Evolutionary conservation across 2,797 vertebrate species (phyloP).

Genomic region (Artibeus jamaicensis): DNA sequence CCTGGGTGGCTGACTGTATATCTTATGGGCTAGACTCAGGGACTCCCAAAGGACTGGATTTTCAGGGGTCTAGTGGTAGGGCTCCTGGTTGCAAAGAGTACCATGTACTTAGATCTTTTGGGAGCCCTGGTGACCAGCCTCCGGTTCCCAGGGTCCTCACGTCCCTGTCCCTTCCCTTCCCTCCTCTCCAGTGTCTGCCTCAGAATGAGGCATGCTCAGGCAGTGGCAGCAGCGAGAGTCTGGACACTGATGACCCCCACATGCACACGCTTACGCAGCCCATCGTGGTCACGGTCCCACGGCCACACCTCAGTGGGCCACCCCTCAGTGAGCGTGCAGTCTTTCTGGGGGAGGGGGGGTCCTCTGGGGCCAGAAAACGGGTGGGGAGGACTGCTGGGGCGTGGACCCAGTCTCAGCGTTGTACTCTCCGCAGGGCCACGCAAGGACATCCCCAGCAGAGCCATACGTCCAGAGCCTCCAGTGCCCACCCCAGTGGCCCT

Average conservation of each 20-base stretch:
- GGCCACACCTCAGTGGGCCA: slow-evolving; percentile 49
- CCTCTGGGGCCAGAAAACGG: not conserved
- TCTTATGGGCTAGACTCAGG: not conserved
- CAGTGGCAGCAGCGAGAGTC: not conserved
- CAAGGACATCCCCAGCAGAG: not conserved
- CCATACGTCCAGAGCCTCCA: not conserved
- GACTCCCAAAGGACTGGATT: not conserved
- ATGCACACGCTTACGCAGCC: slow-evolving; percentile 88
- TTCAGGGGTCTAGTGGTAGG: not conserved
- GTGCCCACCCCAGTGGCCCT: slow-evolving; percentile 26
- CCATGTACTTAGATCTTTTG: not conserved
- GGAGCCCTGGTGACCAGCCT: not conserved
- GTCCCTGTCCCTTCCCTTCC: not conserved
- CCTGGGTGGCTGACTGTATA: not conserved
- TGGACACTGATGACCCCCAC: not conserved
- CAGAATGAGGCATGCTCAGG: slow-evolving; percentile 58
- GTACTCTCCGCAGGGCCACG: slow-evolving; percentile 6
- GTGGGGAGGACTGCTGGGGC: not conserved
- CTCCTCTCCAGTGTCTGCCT: slow-evolving; percentile 83
- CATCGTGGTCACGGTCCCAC: slow-evolving; percentile 86
- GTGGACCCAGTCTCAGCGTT: not conserved
- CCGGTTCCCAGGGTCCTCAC: not conserved
- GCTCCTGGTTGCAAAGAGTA: not conserved
- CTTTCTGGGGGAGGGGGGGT: slow-evolving; percentile 27
- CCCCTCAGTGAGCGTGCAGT: slow-evolving; percentile 39